A percentile compares a stretch with the other conserved stretches of the same genome.
phyloP scores from a whole-genome alignment of 2,797 vertebrate genomes.

The Philypnodon macrostomus region DNA sequence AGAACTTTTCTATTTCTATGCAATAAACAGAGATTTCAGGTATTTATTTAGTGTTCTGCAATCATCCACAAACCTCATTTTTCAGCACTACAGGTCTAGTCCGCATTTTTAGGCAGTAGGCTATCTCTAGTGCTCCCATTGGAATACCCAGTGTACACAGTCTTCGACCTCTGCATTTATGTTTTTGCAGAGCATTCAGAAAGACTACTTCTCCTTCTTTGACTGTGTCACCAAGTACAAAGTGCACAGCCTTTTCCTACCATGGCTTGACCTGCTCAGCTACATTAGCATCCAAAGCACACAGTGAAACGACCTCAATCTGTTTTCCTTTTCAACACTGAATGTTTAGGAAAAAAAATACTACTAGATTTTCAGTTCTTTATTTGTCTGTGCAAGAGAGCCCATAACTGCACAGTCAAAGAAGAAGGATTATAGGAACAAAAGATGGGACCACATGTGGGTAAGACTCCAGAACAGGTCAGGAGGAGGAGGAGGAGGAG shows the following conservation, averaged over 20 bases:
- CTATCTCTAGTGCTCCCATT: not conserved
- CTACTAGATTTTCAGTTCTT: not conserved
- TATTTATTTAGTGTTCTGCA: not conserved
- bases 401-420: not conserved
- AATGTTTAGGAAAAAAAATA: too few species aligned
- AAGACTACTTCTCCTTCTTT: slow-evolving; percentile 15
- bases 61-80: too few species aligned
- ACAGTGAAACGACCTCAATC: slow-evolving; percentile 6
- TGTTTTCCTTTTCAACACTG: not conserved
- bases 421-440: not conserved
- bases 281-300: slow-evolving; percentile 2
- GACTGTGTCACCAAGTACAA: slow-evolving; percentile 11
- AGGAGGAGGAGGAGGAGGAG: too few species aligned
- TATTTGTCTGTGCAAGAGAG: slow-evolving; percentile 10
- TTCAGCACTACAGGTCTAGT: too few species aligned
- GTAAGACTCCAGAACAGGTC: slow-evolving; percentile 15
- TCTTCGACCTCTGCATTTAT: not conserved
- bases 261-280: slow-evolving; percentile 12
- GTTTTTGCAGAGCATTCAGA: not conserved
- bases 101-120: too few species aligned
- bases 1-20: too few species aligned
- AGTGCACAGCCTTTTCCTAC: slow-evolving; percentile 6
- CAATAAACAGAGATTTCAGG: too few species aligned
- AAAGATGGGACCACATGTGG: slow-evolving; percentile 29
- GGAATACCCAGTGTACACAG: not conserved